Evolutionary conservation across 2,113 vertebrate genomes (phyloP), one percentile per base, ranked within the genome.

Genomic region (Callaeas wilsoni): DNA sequence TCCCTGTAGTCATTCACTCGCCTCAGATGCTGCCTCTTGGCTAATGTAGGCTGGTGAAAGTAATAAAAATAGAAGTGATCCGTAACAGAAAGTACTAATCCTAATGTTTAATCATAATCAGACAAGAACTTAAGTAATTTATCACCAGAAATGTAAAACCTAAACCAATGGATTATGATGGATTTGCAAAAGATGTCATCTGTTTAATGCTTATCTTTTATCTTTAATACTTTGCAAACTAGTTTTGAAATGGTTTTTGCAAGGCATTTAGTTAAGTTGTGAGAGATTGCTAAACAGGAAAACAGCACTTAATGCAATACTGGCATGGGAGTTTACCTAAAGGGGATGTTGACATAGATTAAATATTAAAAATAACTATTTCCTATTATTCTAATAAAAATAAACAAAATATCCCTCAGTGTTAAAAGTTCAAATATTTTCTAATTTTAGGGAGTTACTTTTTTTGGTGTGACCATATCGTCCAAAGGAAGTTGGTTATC

Each of bases 251-350:
- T 92, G 47, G 10, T 55, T 84, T 96, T 94, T 95, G 95, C 77
- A 96, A 96, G 90, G 67, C 68, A 60, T 74, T 90, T 70, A 79
- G 93, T 93, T 93, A 95, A 71, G 60, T 86, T 90, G 49, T 73
- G 69, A 93, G 80, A 88, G 76, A 96, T 97, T 98, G 95, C 95
- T 92, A 95, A 97, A 97, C 95, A 97, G 97, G 97, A 98, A 97
- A 86, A 47, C 73, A 71, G 84, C 37, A 74, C 74, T 94, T 95
- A 76, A 78, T 93, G 77, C 96, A 97, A 88, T 78, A 32, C 47
- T 89, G 68, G 55, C 87, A 84, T 23, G 14, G 89, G 90, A 95
- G 70, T 94, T 97, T 92, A 91, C 85, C 80, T 88, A 59, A 96
- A 90, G 89, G 94, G 91, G 86, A 93, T 93, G 92, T 78, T 94